Evolutionary conservation across 2,797 vertebrate species (phyloP).

Genomic region (Ispidina lecontei): DNA sequence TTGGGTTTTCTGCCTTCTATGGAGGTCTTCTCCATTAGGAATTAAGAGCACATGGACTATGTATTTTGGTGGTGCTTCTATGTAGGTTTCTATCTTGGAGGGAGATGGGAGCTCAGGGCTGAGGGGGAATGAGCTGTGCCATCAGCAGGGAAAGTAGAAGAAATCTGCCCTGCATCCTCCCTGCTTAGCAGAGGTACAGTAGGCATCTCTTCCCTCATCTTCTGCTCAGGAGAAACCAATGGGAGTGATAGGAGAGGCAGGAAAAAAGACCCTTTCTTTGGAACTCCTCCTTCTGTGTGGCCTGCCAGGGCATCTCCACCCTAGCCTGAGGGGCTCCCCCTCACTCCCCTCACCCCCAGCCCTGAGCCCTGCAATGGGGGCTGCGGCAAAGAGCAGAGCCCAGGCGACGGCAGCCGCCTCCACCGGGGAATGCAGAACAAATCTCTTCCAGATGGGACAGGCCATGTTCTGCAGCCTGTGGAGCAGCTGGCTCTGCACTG

Average conservation of each 20-base stretch:
- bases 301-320: neutral
- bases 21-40: neutral
- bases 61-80: neutral
- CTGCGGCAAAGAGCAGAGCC: neutral
- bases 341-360: neutral
- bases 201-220: neutral
- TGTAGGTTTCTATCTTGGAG: neutral
- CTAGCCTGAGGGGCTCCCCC: neutral
- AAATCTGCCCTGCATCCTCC: neutral
- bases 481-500: neutral
- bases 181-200: neutral
- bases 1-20: neutral
- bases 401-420: neutral
- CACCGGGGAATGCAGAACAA: conserved; percentile 77
- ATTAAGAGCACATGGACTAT: neutral
- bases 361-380: neutral
- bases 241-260: neutral
- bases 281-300: neutral
- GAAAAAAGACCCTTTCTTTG: neutral
- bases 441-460: conserved; percentile 75
- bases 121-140: neutral
- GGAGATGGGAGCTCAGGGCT: neutral
- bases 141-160: neutral
- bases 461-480: neutral
- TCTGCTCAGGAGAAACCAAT: neutral